A percentile compares a stretch with the other conserved stretches of the same genome.
Evolutionary conservation across 1,140 invertebrate species (phyloP).

Genomic region (Philotrypesis tridentata): DNA sequence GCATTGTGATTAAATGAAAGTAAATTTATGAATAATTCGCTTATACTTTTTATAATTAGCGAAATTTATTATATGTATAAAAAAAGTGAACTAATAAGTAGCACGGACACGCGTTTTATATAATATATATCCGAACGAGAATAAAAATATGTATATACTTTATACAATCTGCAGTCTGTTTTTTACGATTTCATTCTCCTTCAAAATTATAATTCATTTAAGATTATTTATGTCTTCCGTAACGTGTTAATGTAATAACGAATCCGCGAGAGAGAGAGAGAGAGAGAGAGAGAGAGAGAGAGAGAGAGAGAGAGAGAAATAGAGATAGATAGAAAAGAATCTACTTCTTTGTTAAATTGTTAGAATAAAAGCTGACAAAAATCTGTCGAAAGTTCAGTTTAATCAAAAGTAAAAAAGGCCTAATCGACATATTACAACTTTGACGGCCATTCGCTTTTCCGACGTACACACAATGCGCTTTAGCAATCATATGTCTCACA

Average conservation of each 20-base stretch:
- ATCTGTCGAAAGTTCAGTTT: slow-evolving; percentile 44
- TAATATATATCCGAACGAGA: slow-evolving; percentile 44
- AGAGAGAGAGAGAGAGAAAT: neutral
- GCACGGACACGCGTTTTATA: slow-evolving; percentile 46
- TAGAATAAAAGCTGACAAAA: slow-evolving; percentile 46
- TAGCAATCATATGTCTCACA: slow-evolving; percentile 24
- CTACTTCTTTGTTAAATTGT: slow-evolving; percentile 45
- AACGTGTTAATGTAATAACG: slow-evolving; percentile 39
- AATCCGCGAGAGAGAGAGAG: slow-evolving; percentile 26
- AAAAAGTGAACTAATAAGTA: slow-evolving; percentile 50
- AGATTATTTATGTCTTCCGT: slow-evolving; percentile 25
- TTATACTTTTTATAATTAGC: slow-evolving; percentile 41
- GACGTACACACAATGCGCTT: slow-evolving; percentile 31
- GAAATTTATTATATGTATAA: slow-evolving; percentile 49
- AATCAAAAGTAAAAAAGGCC: slow-evolving; percentile 46
- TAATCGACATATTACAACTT: slow-evolving; percentile 45
- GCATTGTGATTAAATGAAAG: slow-evolving; percentile 42
- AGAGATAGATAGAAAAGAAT: neutral
- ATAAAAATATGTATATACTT: slow-evolving; percentile 49
- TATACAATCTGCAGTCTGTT: slow-evolving; percentile 49
- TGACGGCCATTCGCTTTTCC: slow-evolving; percentile 32
- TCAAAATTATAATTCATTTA: slow-evolving; percentile 42
- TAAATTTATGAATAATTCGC: slow-evolving; percentile 44
- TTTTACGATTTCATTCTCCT: slow-evolving; percentile 46
- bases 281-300: no score